Conservation (phyloP, 2,113 vertebrate species). For the Fregata magnificens region DNA sequence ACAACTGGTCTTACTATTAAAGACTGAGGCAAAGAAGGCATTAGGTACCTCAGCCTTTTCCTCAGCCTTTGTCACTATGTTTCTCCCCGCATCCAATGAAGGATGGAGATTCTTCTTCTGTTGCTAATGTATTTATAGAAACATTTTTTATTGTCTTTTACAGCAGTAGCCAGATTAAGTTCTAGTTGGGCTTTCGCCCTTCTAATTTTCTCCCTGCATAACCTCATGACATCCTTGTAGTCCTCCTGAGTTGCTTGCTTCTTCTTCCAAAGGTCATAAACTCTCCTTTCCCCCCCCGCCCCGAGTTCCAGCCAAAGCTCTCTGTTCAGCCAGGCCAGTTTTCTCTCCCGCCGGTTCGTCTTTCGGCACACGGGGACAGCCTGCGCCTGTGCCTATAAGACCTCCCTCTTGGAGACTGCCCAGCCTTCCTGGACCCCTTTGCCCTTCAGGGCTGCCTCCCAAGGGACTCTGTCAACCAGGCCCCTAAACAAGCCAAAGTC, state of each 20-base stretch:
- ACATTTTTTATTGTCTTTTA: background rate
- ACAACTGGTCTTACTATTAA: background rate
- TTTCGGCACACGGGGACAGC: accelerated
- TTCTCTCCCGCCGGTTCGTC: background rate
- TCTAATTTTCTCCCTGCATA: background rate
- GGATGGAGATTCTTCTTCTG: too few species aligned
- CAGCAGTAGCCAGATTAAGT: background rate
- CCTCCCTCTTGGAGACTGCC: background rate
- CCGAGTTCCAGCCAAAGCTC: background rate
- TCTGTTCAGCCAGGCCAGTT: background rate
- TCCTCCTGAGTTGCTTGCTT: background rate
- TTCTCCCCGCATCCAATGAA: too few species aligned
- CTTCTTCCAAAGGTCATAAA: background rate
- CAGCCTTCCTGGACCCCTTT: too few species aligned
- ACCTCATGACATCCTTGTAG: background rate
- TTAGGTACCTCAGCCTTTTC: too few species aligned
- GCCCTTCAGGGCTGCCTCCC: background rate
- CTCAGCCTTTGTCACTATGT: too few species aligned
- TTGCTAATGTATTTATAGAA: background rate
- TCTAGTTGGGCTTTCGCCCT: background rate
- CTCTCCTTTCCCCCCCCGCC: too few species aligned
- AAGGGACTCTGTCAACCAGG: background rate
- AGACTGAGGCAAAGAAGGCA: background rate
- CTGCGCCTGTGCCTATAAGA: background rate
- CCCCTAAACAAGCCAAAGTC: background rate